Evolutionary conservation across 2,113 vertebrate genomes (phyloP), one percentile per base, ranked within the genome.

Genomic region (Lichenostomus cassidix): DNA sequence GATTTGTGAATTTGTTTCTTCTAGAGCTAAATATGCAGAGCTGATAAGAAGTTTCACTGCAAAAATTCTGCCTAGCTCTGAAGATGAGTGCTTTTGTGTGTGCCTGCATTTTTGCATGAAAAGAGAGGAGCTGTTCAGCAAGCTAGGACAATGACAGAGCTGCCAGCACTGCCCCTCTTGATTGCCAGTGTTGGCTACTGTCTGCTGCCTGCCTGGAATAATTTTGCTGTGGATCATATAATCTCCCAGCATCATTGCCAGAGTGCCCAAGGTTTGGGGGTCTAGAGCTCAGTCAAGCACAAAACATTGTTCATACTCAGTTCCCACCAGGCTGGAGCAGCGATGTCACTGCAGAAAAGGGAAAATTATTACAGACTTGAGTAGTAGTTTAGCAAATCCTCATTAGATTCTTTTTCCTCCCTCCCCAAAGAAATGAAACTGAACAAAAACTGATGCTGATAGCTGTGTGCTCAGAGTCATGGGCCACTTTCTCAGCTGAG

Each of bases 11-110:
- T 85, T 84, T 75, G 24, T 84, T 93, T 96, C 71, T 95, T 92
- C 86, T 93, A 76, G 76, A 93, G 80, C 89, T 94, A 94, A 90
- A 93, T 94, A 95, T 92, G 84, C 83, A 86, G 47, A 88, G 23
- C 25, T 93, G 60, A 27, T 88, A 96, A 90, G 65, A 90, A 63
- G 10, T 83, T 93, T 74, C 76, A 60, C 31, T 87, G 76, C 68
- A 94, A 83, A 95, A 94, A 89, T 75, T 81, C 56, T 89, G 55
- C 76, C 68, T 83, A 39, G 22, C 41, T 84, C 76, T 60, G 49
- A 93, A 89, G 74, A 78, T 37, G 68, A 42, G 44, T 14, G 33
- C 1, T 70, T 83, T 56, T 71, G 29, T 24, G 15, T 15, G 15
- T 53, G 78, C 59, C 58, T 92, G 87, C 56, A 60, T 83, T 94